These are phyloP conservation scores for Amphipyra berbera DNA, from an alignment of 2,888 invertebrate species.

Conservation along the genomic window DNA sequence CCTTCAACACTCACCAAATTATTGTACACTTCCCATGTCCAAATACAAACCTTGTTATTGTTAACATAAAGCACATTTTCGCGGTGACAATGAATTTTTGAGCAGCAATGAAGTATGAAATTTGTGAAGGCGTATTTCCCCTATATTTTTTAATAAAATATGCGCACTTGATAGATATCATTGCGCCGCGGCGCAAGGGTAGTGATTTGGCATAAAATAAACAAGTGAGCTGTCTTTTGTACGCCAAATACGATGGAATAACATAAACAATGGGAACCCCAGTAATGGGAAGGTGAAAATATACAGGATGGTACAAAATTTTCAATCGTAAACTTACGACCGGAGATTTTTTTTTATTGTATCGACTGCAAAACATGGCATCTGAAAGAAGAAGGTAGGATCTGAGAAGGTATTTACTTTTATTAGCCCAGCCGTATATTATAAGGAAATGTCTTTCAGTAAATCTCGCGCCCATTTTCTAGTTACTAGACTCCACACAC, in stretches of 20 bases:
- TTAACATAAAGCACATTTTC: constrained; percentile 25
- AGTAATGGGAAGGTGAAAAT: constrained; percentile 72
- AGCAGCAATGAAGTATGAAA: constrained; percentile 43
- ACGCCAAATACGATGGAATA: constrained; percentile 84
- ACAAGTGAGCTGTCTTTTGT: constrained; percentile 84
- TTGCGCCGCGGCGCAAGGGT: constrained; percentile 71
- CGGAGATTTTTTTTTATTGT: no score
- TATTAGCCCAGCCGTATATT: no score
- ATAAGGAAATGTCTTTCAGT: no score
- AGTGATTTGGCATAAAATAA: constrained; percentile 89
- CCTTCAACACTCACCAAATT: constrained; percentile 27
- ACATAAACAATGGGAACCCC: constrained; percentile 84
- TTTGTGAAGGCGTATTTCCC: constrained; percentile 66
- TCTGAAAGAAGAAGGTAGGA: no score
- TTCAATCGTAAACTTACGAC: background rate
- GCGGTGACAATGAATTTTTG: background rate
- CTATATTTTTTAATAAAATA: constrained; percentile 87
- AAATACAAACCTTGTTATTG: background rate
- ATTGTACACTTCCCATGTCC: background rate
- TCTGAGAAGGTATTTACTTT: no score
- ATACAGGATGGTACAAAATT: constrained; percentile 70
- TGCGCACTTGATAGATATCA: constrained; percentile 83
- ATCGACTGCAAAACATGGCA: no score
- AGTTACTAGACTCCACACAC: no score
- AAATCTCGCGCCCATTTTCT: no score